Evolutionary conservation across 2,113 vertebrate species (phyloP), one percentile per base, ranked within the genome.

Genomic region (Laticauda colubrina): DNA sequence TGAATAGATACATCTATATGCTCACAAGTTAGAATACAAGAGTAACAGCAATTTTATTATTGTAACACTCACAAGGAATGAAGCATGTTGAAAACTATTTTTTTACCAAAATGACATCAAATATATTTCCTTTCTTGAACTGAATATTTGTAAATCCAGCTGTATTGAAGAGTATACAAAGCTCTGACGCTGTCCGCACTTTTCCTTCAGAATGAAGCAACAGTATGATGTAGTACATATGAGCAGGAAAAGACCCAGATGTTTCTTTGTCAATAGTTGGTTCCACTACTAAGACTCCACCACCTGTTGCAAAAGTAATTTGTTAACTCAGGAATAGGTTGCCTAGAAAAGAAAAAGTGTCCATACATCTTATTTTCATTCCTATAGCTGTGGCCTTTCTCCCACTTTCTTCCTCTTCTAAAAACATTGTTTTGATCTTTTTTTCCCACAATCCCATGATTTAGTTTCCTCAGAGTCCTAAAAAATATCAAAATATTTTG

Each of bases 211-310:
- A 98, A 97, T 98, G 98, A 1, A 99, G 97, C 94, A 99, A 96
- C 98, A 98, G 98, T 94, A 98, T 98, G 21, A 99, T 96, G 0
- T 97, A 98, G 94, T 97, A 98, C 2, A 99, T 97, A 15, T 98
- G 98, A 0, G 96, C 96, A 3, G 95, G 97, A 12, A 98, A 93
- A 0, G 98, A 98, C 0, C 98, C 98, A 7, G 97, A 98, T n/a
- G 95, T 97, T 3, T 98, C 98, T 75, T 98, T 98, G 2, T 96
- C 94, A 89, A 99, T 96, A n/a, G 98, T 92, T 0, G 97, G 97
- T 93, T 99, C 98, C 48, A 98, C 95, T 93, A 99, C 64, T 94
- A 99, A 91, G 57, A 99, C 94, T 3, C 96, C 98, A 0, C 98
- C 98, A 0, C 98, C 98, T 99, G 91, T 61, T n/a, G 34, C n/a